These are phyloP conservation scores for Tipula unca DNA, from an alignment of 2,888 invertebrate species.

Conservation along the genomic window DNA sequence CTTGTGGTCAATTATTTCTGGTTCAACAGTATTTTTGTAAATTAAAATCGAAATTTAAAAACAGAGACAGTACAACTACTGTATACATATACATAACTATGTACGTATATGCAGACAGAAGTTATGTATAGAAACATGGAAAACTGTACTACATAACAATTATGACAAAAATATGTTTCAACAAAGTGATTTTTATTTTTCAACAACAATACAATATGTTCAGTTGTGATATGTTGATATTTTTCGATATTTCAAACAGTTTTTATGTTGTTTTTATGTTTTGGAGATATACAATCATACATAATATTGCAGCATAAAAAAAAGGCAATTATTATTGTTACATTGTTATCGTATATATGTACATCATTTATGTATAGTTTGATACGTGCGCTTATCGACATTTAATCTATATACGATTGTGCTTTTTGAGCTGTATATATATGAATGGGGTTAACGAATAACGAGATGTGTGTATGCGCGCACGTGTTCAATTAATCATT, in stretches of 20 bases:
- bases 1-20: too few species aligned
- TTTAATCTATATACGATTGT: not conserved
- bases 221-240: not conserved
- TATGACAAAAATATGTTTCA: not conserved
- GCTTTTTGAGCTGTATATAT: too few species aligned
- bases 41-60: too few species aligned
- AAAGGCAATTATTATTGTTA: not conserved
- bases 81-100: too few species aligned
- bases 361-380: too few species aligned
- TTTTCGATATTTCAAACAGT: not conserved
- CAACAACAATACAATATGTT: constrained; percentile 3
- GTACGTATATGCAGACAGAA: not conserved
- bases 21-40: too few species aligned
- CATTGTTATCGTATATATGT: too few species aligned
- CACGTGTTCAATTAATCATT: not conserved
- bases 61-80: too few species aligned
- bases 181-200: constrained; percentile 8
- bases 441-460: not conserved
- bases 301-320: not conserved
- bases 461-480: not conserved
- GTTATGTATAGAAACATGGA: not conserved
- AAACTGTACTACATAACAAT: not conserved
- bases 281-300: not conserved
- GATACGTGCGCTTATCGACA: not conserved
- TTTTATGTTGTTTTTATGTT: not conserved